Conservation (phyloP, 2,797 vertebrate genomes). For the Syngnathus acus region DNA sequence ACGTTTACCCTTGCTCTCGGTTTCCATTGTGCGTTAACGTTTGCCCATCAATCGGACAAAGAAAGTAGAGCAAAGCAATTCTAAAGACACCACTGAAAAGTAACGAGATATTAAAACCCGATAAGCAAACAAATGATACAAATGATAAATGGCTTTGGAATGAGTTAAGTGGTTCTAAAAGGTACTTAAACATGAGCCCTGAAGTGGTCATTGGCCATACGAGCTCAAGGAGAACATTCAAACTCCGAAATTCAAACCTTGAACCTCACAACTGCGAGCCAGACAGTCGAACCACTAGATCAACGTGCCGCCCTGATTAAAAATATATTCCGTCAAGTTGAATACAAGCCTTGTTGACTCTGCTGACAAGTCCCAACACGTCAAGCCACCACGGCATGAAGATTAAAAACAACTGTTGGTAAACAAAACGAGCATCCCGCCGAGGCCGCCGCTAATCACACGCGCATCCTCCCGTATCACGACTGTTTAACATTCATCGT, state of each 20-base stretch:
- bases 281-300: neutral
- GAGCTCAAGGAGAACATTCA: too few relatives aligned
- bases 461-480: constrained; percentile 89
- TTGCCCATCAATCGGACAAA: neutral
- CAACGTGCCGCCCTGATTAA: neutral
- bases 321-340: neutral
- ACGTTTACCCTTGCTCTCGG: neutral
- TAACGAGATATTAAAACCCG: too few relatives aligned
- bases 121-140: too few relatives aligned
- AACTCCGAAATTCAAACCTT: neutral
- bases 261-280: neutral
- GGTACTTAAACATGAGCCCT: too few relatives aligned
- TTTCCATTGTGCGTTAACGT: neutral
- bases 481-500: constrained; percentile 66
- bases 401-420: constrained; percentile 89
- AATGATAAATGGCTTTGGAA: too few relatives aligned
- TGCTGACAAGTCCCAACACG: constrained; percentile 25
- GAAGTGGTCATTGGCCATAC: too few relatives aligned
- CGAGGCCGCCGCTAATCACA: constrained; percentile 83
- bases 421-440: constrained; percentile 88
- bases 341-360: neutral
- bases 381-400: constrained; percentile 33
- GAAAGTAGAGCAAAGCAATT: constrained; percentile 4
- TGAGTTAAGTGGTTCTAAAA: too few relatives aligned
- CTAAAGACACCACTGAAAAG: too few relatives aligned